A percentile compares a stretch with the other conserved stretches of the same genome.
These are phyloP conservation scores for Carcharodon carcharias DNA, from an alignment of 2,797 vertebrate species.

Conservation along the genomic window DNA sequence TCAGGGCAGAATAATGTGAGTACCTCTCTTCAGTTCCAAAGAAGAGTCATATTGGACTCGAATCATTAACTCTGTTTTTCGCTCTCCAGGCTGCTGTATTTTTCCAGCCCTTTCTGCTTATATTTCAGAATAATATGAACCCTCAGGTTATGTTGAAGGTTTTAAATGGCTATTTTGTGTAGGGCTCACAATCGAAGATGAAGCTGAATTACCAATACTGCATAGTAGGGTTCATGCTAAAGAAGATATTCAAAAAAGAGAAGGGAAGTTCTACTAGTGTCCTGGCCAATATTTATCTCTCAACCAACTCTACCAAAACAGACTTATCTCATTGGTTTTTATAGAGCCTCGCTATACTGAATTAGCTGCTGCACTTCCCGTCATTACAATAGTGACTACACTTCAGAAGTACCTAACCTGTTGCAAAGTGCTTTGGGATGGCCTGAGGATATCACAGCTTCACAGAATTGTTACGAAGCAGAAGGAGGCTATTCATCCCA, in stretches of 20 bases:
- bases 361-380: background rate
- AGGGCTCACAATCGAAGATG: background rate
- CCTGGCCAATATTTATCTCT: background rate
- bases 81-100: no score
- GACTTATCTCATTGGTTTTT: background rate
- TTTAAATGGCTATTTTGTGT: background rate
- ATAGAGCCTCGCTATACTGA: background rate
- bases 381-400: background rate
- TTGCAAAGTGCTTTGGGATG: no score
- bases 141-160: background rate
- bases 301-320: background rate
- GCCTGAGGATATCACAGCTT: no score
- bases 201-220: background rate
- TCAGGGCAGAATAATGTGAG: background rate
- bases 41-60: no score
- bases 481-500: no score
- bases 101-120: no score
- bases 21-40: no score
- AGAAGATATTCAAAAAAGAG: background rate
- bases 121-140: background rate
- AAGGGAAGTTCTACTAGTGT: background rate
- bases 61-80: no score
- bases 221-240: background rate
- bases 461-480: no score
- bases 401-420: no score